These are phyloP conservation scores for Aspidiotus destructor DNA, from an alignment of 2,888 invertebrate species.

Conservation along the genomic window DNA sequence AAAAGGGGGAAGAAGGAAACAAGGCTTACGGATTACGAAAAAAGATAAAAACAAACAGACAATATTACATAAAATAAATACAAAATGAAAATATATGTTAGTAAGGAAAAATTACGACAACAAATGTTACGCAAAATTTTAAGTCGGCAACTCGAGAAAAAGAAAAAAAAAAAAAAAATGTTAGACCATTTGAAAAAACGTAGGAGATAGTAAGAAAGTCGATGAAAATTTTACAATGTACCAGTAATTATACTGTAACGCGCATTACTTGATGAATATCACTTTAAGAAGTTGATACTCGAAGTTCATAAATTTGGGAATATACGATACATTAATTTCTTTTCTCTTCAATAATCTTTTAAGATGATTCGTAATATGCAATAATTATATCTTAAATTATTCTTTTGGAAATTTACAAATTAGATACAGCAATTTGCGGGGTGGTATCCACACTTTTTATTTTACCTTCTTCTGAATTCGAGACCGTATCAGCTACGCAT, in stretches of 20 bases:
- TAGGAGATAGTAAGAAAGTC: no score
- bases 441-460: neutral
- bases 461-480: neutral
- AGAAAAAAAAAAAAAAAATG: no score
- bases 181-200: no score
- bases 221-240: no score
- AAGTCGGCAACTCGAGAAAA: constrained; percentile 1
- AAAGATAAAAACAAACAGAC: neutral
- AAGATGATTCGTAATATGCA: neutral
- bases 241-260: no score
- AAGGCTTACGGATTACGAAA: neutral
- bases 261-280: no score
- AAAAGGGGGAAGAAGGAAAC: neutral
- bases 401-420: neutral
- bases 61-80: neutral
- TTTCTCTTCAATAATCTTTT: neutral
- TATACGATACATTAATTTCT: neutral
- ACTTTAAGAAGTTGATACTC: no score
- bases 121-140: neutral
- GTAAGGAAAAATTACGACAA: neutral
- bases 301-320: neutral
- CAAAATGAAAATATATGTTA: neutral
- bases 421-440: neutral
- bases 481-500: neutral
- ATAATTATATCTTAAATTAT: neutral